phyloP scores from a whole-genome alignment of 2,797 vertebrate genomes.

The Apogon talboti region DNA sequence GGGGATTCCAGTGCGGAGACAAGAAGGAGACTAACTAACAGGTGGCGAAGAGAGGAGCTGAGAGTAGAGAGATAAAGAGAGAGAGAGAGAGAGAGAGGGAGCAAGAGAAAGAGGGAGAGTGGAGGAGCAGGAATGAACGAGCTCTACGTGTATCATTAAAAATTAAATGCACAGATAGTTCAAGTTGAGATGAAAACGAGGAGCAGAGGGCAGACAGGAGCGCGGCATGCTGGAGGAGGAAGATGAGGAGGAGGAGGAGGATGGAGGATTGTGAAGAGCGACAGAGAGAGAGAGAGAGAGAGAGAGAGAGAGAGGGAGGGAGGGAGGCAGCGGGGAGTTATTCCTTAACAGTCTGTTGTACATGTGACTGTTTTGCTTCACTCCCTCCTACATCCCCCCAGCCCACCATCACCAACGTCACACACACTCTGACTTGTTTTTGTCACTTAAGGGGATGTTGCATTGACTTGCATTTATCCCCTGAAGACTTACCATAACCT shows the following conservation, averaged over 20 bases:
- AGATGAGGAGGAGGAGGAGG: slow-evolving; percentile 29
- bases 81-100: slow-evolving; percentile 22
- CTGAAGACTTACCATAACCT: slow-evolving; percentile 1
- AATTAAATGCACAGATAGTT: slow-evolving; percentile 69
- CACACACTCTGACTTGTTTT: slow-evolving; percentile 36
- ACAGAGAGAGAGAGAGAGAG: slow-evolving; percentile 22
- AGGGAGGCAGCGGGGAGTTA: slow-evolving; percentile 52
- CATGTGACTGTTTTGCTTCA: slow-evolving; percentile 62
- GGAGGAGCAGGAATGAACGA: slow-evolving; percentile 5
- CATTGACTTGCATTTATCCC: slow-evolving; percentile 14
- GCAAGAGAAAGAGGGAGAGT: slow-evolving; percentile 17
- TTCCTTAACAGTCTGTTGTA: slow-evolving; percentile 75
- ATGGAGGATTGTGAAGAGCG: slow-evolving; percentile 17
- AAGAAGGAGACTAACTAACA: slow-evolving; percentile 75
- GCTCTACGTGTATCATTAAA: slow-evolving; percentile 63
- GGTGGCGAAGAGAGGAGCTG: slow-evolving; percentile 68
- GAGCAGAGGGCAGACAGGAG: slow-evolving; percentile 40
- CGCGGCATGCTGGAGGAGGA: slow-evolving; percentile 51
- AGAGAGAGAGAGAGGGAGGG: slow-evolving; percentile 22
- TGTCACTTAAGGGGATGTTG: slow-evolving; percentile 36
- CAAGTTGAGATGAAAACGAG: slow-evolving; percentile 67
- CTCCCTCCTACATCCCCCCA: slow-evolving; percentile 35
- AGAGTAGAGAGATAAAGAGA: slow-evolving; percentile 43
- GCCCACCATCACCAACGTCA: slow-evolving; percentile 19
- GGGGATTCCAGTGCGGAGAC: slow-evolving; percentile 67